Conservation (phyloP, 2,113 vertebrate genomes). For the Lota lota region DNA sequence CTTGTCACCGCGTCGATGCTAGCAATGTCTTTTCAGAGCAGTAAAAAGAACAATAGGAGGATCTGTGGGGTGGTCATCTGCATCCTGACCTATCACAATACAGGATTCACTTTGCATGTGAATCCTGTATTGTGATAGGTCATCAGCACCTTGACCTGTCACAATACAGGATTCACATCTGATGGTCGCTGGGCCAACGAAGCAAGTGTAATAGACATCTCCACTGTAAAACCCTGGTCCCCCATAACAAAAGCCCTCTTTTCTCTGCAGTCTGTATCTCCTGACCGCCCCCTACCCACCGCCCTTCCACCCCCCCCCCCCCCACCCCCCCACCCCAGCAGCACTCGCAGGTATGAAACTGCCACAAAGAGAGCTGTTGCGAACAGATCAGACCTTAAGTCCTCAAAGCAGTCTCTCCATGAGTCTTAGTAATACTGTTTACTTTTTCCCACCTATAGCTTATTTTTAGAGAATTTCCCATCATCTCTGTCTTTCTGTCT, state of each 20-base stretch:
- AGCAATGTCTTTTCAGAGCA: no score
- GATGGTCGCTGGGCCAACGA: constrained; percentile 31
- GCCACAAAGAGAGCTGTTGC: constrained; percentile 46
- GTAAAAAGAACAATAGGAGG: no score
- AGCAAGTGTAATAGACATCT: constrained; percentile 25
- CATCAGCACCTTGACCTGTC: no score
- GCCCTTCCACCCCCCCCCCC: constrained; percentile 15
- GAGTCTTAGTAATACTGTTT: constrained; percentile 56
- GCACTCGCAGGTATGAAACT: constrained; percentile 50
- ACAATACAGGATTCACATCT: constrained; percentile 17
- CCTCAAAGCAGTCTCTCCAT: constrained; percentile 66
- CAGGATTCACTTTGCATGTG: no score
- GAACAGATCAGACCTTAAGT: constrained; percentile 66
- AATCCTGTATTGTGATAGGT: no score
- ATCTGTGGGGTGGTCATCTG: no score
- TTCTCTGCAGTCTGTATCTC: constrained; percentile 43
- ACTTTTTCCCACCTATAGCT: constrained; percentile 31
- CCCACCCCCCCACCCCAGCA: no score
- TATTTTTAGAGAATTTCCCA: neutral
- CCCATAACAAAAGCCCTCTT: constrained; percentile 31
- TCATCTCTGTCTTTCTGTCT: constrained; percentile 11
- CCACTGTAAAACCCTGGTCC: constrained; percentile 38
- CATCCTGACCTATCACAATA: no score
- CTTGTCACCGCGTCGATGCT: no score
- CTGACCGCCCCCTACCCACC: constrained; percentile 50